Base-by-base conservation (phyloP, 2,888 invertebrate species). In the Limnephilus auricula region DNA sequence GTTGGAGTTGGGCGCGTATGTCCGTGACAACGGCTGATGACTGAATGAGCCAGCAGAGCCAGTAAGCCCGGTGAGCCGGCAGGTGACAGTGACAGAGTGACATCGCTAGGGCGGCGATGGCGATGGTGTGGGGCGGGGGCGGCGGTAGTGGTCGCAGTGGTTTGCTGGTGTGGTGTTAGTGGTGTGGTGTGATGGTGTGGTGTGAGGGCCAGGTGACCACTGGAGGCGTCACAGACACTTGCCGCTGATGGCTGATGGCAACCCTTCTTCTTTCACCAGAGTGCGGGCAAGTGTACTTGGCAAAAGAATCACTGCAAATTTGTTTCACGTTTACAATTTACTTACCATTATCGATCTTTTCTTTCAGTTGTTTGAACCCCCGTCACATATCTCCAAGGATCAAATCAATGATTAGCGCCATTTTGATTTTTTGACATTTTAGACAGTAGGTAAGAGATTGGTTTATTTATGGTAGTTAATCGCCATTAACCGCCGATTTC, bases 261-360 rank as follows among this genome's bases (percentile, higher is more conserved):
- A 78, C 84, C 90, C 90, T 84, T 90, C 45, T 65, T 90, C 84
- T 90, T 65, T 82, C 90, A 34, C 78, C 78, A 65, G 32, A 84
- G 84, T 83, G 34, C 84, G 30, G 50, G 50, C 85, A 34, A 45
- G 65, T 25, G 65, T n/a, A 9, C 65, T 65, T 65, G 65, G 65
- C 65, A 65, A n/a, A 65, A n/a, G 0, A 65, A 65, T 25, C 9
- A 25, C 9, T 6, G 25, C 25, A 65, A 65, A 25, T 25, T 50
- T 50, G 15, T 50, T 65, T 65, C 18, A 4, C 50, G 10, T 65
- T 65, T 15, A 45, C 13, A 45, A 45, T 45, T 45, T 45, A 13
- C 15, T 45, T 45, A 13, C 15, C 45, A 45, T 13, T 45, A 13
- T 45, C 2, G 13, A 45, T 40, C 13, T 18, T 50, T 50, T 50